These are phyloP conservation scores for Thunnus thynnus DNA, from an alignment of 2,113 vertebrate species.

Conservation along the genomic window DNA sequence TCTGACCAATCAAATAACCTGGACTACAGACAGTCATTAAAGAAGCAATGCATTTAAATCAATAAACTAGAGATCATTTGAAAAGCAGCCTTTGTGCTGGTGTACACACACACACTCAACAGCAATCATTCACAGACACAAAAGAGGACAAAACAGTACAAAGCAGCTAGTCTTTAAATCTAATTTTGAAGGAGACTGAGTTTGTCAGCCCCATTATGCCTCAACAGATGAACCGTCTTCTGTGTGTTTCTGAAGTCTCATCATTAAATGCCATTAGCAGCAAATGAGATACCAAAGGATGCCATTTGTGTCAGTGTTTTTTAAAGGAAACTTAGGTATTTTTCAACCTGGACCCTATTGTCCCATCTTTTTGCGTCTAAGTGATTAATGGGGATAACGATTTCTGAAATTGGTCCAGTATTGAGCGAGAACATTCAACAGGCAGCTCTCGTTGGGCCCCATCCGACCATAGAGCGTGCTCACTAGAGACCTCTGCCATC, in stretches of 20 bases:
- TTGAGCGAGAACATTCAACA: too few species aligned
- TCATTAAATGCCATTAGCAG: slow-evolving; percentile 21
- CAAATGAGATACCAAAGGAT: slow-evolving; percentile 11
- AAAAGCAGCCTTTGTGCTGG: background rate
- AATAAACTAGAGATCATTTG: background rate
- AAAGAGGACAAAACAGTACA: slow-evolving; percentile 1
- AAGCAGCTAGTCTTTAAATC: background rate
- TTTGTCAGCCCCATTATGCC: slow-evolving; percentile 13
- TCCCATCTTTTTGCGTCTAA: too few species aligned
- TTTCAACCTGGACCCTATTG: too few species aligned
- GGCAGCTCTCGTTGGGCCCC: too few species aligned
- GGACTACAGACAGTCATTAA: background rate
- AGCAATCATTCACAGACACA: background rate
- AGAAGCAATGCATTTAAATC: background rate
- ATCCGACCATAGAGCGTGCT: too few species aligned
- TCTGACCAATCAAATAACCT: slow-evolving; percentile 7
- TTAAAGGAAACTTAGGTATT: too few species aligned
- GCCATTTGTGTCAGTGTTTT: slow-evolving; percentile 29
- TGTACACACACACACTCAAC: background rate
- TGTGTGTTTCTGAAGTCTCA: slow-evolving; percentile 2
- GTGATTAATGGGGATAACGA: too few species aligned
- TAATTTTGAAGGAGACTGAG: slow-evolving; percentile 6
- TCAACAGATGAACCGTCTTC: slow-evolving; percentile 11
- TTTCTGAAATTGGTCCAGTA: too few species aligned
- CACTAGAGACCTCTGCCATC: too few species aligned